Base-by-base conservation (phyloP, 2,888 invertebrate species). In the Sinopyrophorus schimmeli region DNA sequence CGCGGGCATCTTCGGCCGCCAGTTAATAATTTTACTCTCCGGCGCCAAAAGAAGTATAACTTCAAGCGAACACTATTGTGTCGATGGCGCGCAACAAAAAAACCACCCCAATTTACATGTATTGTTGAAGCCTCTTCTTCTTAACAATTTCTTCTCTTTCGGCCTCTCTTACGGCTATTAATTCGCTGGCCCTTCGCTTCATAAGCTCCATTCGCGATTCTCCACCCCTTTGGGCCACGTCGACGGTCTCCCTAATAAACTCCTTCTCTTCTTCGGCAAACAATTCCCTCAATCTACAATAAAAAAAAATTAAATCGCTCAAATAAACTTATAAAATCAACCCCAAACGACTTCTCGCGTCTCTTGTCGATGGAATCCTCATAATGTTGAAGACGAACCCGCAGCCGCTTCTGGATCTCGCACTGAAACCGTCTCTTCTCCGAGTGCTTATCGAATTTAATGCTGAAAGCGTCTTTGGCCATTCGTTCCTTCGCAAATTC, bases 211-310 rank as follows among this genome's bases (percentile, higher is more conserved):
- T 75, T 18, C 75, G 62, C 0, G 68, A 64, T 2, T 74, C 77
- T 0, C 74, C 73, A 0, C 77, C 79, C 30, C 75, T 75, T 54
- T 80, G 80, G 0, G 76, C 77, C 49, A 74, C 68, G n/a, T 74
- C 74, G 3, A 80, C 74, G 10, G 83, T 75, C 66, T 80, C 79
- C 2, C 72, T 73, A 5, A 77, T 77, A 44, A 79, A 75, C 1
- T 59, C 63, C 10, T 76, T 73, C 60, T 81, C 79, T 63, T 84
- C 83, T 5, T 64, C 67, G 0, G 67, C 59, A 20, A 77, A 67
- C 1, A 84, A 58, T 2, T 73, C 69, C 49, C 62, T 60, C 14
- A 82, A 64, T 56, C 80, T 80, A n/a, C n/a, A n/a, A n/a, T n/a
- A n/a, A n/a, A n/a, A n/a, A n/a, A n/a, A 49, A 21, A 61, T 54